A percentile compares a stretch with the other conserved stretches of the same genome.
Conservation (phyloP, 2,113 vertebrate species). For the Atherinomorus stipes region DNA sequence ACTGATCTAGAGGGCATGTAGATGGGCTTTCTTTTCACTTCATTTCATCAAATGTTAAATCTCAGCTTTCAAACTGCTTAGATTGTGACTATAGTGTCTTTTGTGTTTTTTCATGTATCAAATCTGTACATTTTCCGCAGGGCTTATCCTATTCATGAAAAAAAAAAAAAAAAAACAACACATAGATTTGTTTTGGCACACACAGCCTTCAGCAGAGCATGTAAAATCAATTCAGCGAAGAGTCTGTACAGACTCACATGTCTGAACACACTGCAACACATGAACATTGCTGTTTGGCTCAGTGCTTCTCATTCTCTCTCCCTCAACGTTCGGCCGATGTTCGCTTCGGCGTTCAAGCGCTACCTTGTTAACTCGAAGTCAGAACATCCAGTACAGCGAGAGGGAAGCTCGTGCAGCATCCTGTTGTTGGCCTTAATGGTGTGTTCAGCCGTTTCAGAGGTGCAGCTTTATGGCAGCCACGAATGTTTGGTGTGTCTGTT, state of each 20-base stretch:
- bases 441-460: neutral
- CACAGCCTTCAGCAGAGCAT: slow-evolving; percentile 75
- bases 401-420: slow-evolving; percentile 2
- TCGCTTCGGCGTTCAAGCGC: slow-evolving; percentile 36
- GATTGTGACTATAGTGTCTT: slow-evolving; percentile 48
- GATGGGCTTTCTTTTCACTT: slow-evolving; percentile 16
- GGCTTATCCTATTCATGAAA: slow-evolving; percentile 69
- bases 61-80: slow-evolving; percentile 45
- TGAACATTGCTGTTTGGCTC: slow-evolving; percentile 67
- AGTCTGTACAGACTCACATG: slow-evolving; percentile 62
- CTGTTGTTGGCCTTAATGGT: slow-evolving; percentile 9
- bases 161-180: slow-evolving; percentile 44
- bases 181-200: slow-evolving; percentile 74
- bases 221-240: slow-evolving; percentile 75
- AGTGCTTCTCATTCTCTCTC: slow-evolving; percentile 51
- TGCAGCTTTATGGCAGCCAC: neutral
- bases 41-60: slow-evolving; percentile 59
- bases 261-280: slow-evolving; percentile 52
- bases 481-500: neutral
- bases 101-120: slow-evolving; percentile 53
- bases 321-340: slow-evolving; percentile 43
- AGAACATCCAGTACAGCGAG: slow-evolving; percentile 42
- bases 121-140: slow-evolving; percentile 70
- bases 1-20: slow-evolving; percentile 36
- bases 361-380: slow-evolving; percentile 60